phyloP scores from a whole-genome alignment of 2,888 invertebrate genomes.

The Lycocerus yunnanus region DNA sequence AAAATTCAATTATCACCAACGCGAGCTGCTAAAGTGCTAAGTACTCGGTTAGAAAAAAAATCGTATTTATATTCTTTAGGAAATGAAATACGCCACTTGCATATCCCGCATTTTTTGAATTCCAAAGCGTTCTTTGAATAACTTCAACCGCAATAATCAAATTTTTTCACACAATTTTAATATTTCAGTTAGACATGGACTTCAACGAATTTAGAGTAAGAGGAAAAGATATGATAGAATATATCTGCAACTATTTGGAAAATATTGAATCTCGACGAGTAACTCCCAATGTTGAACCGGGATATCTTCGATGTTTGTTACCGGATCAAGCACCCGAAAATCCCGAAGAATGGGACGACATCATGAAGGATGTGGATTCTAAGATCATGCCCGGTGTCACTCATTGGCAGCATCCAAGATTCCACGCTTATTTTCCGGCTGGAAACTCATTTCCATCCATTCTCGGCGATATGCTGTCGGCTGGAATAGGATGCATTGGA shows the following conservation, averaged over 20 bases:
- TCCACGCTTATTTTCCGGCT: slow-evolving; percentile 98
- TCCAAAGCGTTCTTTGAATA: neutral
- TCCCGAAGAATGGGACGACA: slow-evolving; percentile 83
- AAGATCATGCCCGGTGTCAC: slow-evolving; percentile 95
- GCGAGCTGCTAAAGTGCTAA: neutral
- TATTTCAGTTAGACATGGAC: slow-evolving; percentile 67
- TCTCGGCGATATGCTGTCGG: slow-evolving; percentile 94
- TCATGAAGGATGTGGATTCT: slow-evolving; percentile 86
- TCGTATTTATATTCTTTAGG: neutral
- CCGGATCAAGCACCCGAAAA: slow-evolving; percentile 81
- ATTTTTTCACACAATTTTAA: neutral
- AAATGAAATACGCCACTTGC: neutral
- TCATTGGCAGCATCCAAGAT: slow-evolving; percentile 98
- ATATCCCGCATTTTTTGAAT: neutral
- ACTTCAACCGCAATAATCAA: neutral
- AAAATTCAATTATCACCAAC: slow-evolving; percentile 26
- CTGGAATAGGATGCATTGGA: slow-evolving; percentile 95
- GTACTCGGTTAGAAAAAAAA: neutral
- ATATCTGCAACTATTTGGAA: slow-evolving; percentile 88
- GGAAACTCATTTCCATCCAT: slow-evolving; percentile 98
- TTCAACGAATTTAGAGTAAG: slow-evolving; percentile 82
- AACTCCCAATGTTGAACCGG: slow-evolving; percentile 88
- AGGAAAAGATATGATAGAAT: slow-evolving; percentile 94
- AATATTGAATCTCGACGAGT: slow-evolving; percentile 80
- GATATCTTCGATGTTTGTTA: slow-evolving; percentile 79